phyloP scores from a whole-genome alignment of 2,113 vertebrate genomes.

The Ramphastos sulfuratus region DNA sequence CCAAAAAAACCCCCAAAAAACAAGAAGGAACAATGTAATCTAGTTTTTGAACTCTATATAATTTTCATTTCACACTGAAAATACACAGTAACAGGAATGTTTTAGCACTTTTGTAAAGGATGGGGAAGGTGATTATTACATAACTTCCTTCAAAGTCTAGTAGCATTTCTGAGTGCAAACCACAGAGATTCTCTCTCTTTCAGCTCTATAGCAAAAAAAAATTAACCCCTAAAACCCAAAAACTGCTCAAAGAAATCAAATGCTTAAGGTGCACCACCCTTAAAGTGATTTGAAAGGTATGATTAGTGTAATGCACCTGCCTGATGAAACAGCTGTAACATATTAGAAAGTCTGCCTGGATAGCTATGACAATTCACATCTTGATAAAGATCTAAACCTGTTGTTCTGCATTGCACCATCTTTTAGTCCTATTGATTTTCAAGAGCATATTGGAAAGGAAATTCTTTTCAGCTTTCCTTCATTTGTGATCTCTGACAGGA shows the following conservation, averaged over 20 bases:
- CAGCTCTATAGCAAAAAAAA: not conserved
- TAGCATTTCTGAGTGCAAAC: not conserved
- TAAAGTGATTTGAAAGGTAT: not conserved
- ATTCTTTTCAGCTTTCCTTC: not conserved
- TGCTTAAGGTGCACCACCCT: not conserved
- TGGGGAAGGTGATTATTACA: not conserved
- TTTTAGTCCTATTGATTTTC: not conserved
- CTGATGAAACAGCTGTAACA: fast-evolving
- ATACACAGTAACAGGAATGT: not conserved
- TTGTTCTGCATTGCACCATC: not conserved
- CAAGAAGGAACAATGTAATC: not conserved
- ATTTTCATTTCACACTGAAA: not conserved
- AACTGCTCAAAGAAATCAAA: not conserved
- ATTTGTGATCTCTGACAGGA: not conserved
- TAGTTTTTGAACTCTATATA: not conserved
- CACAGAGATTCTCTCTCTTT: not conserved
- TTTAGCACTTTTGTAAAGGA: not conserved
- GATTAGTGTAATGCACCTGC: not conserved
- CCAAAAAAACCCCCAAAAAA: too few species aligned
- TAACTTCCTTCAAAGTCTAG: not conserved
- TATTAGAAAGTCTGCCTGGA: not conserved
- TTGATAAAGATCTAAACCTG: not conserved
- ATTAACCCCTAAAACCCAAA: not conserved
- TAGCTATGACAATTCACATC: not conserved
- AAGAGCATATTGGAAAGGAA: not conserved